A percentile compares a stretch with the other conserved stretches of the same genome.
Conservation (phyloP, 2,888 invertebrate genomes). For the Anthophora plumipes region DNA sequence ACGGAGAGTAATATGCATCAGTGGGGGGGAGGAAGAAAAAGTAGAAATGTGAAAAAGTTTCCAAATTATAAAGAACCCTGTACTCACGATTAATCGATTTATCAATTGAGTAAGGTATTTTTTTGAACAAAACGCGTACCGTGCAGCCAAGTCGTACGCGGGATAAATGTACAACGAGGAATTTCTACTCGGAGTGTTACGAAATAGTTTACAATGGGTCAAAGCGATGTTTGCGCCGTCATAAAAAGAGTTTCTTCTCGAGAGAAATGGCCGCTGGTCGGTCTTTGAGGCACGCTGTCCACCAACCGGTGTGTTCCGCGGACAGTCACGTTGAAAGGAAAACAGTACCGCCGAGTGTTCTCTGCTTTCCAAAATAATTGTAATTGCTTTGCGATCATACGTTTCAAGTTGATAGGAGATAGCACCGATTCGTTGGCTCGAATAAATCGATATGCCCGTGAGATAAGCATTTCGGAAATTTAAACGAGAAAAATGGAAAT, state of each 20-base stretch:
- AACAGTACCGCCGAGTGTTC: neutral
- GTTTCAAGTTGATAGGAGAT: neutral
- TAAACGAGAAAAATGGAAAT: conserved; percentile 18
- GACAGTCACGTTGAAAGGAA: neutral
- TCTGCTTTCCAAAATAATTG: neutral
- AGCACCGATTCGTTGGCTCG: neutral
- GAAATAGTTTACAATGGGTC: conserved; percentile 34
- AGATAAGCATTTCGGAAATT: conserved; percentile 11
- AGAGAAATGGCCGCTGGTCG: conserved; percentile 13
- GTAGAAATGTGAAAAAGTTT: neutral
- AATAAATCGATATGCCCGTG: neutral
- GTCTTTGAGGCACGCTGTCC: neutral
- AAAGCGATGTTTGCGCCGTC: conserved; percentile 6
- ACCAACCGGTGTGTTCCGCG: neutral
- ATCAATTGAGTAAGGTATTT: too few species aligned
- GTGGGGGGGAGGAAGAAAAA: neutral
- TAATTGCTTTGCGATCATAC: neutral
- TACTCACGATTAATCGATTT: neutral
- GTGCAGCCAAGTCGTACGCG: neutral
- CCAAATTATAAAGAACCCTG: neutral
- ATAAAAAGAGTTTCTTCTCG: conserved; percentile 37
- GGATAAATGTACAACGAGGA: neutral
- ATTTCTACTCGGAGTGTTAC: neutral
- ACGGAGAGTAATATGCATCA: neutral
- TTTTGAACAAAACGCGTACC: too few species aligned